phyloP scores from a whole-genome alignment of 2,888 invertebrate species.

The Heliconius sara region DNA sequence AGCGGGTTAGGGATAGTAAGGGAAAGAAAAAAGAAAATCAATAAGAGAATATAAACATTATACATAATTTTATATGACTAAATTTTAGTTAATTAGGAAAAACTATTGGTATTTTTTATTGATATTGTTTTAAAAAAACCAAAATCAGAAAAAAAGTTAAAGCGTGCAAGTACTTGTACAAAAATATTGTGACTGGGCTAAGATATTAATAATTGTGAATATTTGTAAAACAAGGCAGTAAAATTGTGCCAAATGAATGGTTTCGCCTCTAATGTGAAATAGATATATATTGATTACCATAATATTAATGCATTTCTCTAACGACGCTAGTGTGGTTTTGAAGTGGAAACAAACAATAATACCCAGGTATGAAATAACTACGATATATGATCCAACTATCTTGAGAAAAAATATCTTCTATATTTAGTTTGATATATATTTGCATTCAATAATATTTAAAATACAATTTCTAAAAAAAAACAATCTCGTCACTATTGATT shows the following conservation, averaged over 20 bases:
- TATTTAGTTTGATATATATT: not conserved
- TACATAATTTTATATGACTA: conserved; percentile 10
- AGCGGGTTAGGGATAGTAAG: conserved; percentile 54
- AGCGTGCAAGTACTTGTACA: not conserved
- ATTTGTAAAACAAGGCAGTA: not conserved
- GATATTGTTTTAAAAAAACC: not conserved
- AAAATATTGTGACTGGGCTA: not conserved
- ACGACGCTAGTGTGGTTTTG: not conserved
- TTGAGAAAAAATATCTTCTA: not conserved
- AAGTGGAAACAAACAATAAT: not conserved
- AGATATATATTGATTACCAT: not conserved
- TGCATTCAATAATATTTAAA: not conserved
- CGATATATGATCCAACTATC: not conserved
- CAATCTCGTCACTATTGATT: not conserved
- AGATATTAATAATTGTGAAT: not conserved
- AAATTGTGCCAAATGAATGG: not conserved
- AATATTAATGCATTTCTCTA: not conserved
- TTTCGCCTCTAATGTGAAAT: not conserved
- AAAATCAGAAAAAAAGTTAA: conserved; percentile 1
- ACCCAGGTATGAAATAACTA: not conserved
- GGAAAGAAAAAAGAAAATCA: conserved; percentile 62
- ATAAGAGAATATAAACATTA: conserved; percentile 58
- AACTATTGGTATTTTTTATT: not conserved
- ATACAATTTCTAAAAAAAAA: not conserved
- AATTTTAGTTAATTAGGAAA: conserved; percentile 1